Percentiles rank a stretch among this genome's conserved stretches.
Conservation (phyloP, 2,888 invertebrate genomes). For the Gerris lacustris region DNA sequence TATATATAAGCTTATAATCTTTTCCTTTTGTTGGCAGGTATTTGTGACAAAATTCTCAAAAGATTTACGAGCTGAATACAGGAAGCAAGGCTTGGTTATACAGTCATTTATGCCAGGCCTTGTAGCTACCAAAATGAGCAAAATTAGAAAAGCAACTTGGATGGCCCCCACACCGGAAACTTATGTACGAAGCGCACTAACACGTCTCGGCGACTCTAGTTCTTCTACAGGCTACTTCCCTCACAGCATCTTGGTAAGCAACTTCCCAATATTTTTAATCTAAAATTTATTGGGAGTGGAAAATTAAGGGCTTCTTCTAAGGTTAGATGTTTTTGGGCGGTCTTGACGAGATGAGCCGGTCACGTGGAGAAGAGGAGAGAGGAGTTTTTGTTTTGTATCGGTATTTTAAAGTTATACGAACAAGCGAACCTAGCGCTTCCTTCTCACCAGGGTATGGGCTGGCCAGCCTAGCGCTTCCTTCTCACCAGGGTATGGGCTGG, state of each 20-base stretch:
- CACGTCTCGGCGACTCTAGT: constrained; percentile 54
- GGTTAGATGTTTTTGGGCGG: too few relatives aligned
- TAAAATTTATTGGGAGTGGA: too few relatives aligned
- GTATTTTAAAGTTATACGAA: too few relatives aligned
- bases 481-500: too few relatives aligned
- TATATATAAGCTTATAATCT: too few relatives aligned
- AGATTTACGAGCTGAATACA: constrained; percentile 63
- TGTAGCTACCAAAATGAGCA: constrained; percentile 84
- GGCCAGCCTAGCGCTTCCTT: too few relatives aligned
- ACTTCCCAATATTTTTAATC: background rate
- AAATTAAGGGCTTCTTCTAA: too few relatives aligned
- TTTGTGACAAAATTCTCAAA: constrained; percentile 70
- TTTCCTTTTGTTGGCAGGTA: constrained; percentile 42
- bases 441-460: too few relatives aligned
- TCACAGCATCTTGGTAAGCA: constrained; percentile 47
- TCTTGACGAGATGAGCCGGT: too few relatives aligned
- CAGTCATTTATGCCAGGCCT: constrained; percentile 78
- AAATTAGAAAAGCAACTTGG: constrained; percentile 55
- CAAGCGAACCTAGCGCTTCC: too few relatives aligned
- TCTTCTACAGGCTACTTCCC: constrained; percentile 66
- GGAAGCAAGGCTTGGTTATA: constrained; percentile 55
- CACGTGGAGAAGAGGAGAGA: too few relatives aligned
- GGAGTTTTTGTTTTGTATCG: too few relatives aligned
- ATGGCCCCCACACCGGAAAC: constrained; percentile 62
- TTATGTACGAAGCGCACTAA: constrained; percentile 59